These are phyloP conservation scores for Microplitis demolitor DNA, from an alignment of 1,140 invertebrate genomes.

Conservation along the genomic window DNA sequence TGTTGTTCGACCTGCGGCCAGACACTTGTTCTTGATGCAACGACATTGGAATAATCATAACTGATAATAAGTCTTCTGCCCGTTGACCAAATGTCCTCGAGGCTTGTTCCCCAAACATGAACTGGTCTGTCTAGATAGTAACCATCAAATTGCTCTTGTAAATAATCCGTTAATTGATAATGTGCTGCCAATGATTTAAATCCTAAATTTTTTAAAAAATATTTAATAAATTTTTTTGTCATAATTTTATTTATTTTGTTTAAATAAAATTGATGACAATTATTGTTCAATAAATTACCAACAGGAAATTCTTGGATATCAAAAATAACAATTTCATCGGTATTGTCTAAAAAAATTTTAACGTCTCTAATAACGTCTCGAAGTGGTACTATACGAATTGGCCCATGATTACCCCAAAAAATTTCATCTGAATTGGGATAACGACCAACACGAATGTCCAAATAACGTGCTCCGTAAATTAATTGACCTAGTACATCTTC, in stretches of 20 bases:
- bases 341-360: slow-evolving; percentile 63
- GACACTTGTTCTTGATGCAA: slow-evolving; percentile 40
- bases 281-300: slow-evolving; percentile 49
- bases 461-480: slow-evolving; percentile 65
- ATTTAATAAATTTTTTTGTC: not conserved
- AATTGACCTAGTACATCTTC: slow-evolving; percentile 66
- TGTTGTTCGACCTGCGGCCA: slow-evolving; percentile 63
- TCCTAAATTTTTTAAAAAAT: slow-evolving; percentile 37
- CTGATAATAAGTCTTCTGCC: slow-evolving; percentile 64
- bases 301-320: slow-evolving; percentile 69
- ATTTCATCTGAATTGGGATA: slow-evolving; percentile 52
- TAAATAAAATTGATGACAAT: not conserved
- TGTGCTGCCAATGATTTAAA: slow-evolving; percentile 59
- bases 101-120: slow-evolving; percentile 54
- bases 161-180: slow-evolving; percentile 56
- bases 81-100: slow-evolving; percentile 62
- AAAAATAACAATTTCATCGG: slow-evolving; percentile 70
- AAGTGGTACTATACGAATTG: slow-evolving; percentile 59
- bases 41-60: slow-evolving; percentile 60
- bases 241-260: slow-evolving; percentile 8
- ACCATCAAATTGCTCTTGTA: slow-evolving; percentile 61
- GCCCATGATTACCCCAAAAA: slow-evolving; percentile 67
- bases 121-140: slow-evolving; percentile 56
- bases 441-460: slow-evolving; percentile 67
- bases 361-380: slow-evolving; percentile 61